Evolutionary conservation across 2,888 invertebrate genomes (phyloP).

Genomic region (Nymphalis c-album): DNA sequence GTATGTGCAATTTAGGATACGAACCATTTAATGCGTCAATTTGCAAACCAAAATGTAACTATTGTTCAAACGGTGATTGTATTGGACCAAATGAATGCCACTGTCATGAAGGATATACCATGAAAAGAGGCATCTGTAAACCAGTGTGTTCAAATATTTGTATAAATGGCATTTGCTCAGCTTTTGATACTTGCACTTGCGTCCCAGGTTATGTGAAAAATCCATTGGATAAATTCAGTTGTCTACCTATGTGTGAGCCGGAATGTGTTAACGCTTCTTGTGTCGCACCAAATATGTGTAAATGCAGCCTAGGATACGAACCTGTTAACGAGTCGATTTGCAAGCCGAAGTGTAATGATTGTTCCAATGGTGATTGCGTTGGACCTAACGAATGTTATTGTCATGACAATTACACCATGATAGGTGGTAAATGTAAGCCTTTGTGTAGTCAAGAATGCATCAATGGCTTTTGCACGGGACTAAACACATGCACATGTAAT

Average conservation of each 20-base stretch:
- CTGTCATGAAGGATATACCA: slow-evolving; percentile 43
- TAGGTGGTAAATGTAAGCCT: slow-evolving; percentile 43
- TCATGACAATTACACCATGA: slow-evolving; percentile 42
- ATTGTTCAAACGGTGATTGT: slow-evolving; percentile 54
- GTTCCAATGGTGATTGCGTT: slow-evolving; percentile 51
- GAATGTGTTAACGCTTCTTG: slow-evolving; percentile 51
- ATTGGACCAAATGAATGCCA: slow-evolving; percentile 43
- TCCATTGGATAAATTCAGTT: slow-evolving; percentile 31
- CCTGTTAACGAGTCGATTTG: slow-evolving; percentile 24
- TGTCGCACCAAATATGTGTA: slow-evolving; percentile 46
- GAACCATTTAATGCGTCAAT: slow-evolving; percentile 2
- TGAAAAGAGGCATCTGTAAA: slow-evolving; percentile 37
- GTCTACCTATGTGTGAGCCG: slow-evolving; percentile 45
- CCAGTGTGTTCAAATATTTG: slow-evolving; percentile 44
- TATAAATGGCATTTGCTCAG: slow-evolving; percentile 47
- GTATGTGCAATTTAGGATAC: slow-evolving; percentile 38
- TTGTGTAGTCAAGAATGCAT: slow-evolving; percentile 41
- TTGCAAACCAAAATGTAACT: slow-evolving; percentile 42
- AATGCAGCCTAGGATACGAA: slow-evolving; percentile 35
- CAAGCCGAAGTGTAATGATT: slow-evolving; percentile 43
- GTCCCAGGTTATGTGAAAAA: slow-evolving; percentile 35
- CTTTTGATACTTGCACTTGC: slow-evolving; percentile 47
- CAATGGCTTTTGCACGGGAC: slow-evolving; percentile 48
- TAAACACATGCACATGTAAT: slow-evolving; percentile 46
- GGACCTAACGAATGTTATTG: slow-evolving; percentile 44